Evolutionary conservation across 2,113 vertebrate species (phyloP), one percentile per base, ranked within the genome.

Genomic region (Alethe diademata): DNA sequence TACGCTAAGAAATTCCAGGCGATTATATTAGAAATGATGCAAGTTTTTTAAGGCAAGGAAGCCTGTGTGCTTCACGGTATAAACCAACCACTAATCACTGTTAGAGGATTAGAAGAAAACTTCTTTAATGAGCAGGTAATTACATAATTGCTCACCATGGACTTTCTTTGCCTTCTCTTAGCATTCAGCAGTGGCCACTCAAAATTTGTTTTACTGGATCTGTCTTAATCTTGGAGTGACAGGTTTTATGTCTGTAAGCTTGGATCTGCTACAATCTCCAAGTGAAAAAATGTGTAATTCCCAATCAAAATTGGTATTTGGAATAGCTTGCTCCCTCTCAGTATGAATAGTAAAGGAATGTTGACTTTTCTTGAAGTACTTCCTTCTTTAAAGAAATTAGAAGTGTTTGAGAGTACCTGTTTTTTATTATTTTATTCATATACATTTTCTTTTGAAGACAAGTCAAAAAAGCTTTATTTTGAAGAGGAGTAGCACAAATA

Each of bases 41-140:
- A 73, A 35, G 71, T 57, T 79, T 81, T 79, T 56, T 43, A 83
- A 92, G 74, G 61, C 80, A 56, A 42, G 67, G 75, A 94, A 91
- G 42, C 16, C n/a, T 47, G 0, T 54, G 45, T 87, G 64, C 90
- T 73, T 88, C 31, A 67, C 71, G 92, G 14, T 88, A 12, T 70
- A 92, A 93, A 81, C 31, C 50, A 91, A 53, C 85, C 60, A 45
- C 85, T 93, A 94, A 90, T 83, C 84, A 58, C 67, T 78, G 35
- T 56, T 88, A 70, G 10, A 83, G 38, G 23, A 78, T 88, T 93
- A 90, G 71, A 80, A 80, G 48, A 79, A 80, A 86, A 86, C 42
- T 35, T 91, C 19, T 57, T 75, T 74, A 94, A 94, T 86, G 78
- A 82, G 66, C 42, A 51, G 8, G 25, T 92, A 92, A 92, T 94